phyloP scores from a whole-genome alignment of 1,140 invertebrate genomes.

The Scaptomyza hsui region DNA sequence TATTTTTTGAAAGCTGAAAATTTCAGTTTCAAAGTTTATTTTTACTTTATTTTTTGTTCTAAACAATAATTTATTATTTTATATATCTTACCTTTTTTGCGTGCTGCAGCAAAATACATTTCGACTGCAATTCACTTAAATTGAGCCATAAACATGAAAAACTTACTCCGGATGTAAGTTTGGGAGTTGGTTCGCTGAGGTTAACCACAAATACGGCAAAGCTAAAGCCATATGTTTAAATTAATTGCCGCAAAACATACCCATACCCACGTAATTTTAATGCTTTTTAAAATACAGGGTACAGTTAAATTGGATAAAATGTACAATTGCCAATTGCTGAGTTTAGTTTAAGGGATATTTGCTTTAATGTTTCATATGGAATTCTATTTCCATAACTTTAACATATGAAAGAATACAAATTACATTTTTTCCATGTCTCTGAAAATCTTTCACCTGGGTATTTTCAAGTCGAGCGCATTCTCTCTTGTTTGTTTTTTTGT shows the following conservation, averaged over 20 bases:
- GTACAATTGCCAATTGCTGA: too few relatives aligned
- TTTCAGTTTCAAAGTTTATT: too few relatives aligned
- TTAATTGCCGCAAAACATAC: conserved; percentile 76
- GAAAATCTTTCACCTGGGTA: background rate
- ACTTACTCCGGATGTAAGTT: background rate
- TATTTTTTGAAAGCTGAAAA: too few relatives aligned
- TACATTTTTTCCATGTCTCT: too few relatives aligned
- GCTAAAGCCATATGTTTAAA: conserved; percentile 74
- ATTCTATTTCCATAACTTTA: too few relatives aligned
- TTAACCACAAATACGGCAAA: conserved; percentile 78
- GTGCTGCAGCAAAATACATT: background rate
- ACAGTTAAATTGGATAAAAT: background rate
- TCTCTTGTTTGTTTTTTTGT: conserved; percentile 7
- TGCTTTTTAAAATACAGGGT: conserved; percentile 16
- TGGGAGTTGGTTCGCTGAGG: conserved; percentile 18
- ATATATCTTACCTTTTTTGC: background rate
- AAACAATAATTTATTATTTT: background rate
- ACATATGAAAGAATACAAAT: too few relatives aligned
- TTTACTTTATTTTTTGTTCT: background rate
- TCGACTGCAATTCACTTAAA: conserved; percentile 13
- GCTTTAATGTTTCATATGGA: too few relatives aligned
- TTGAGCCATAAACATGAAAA: conserved; percentile 40
- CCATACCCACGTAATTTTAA: conserved; percentile 58
- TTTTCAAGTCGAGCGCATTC: background rate
- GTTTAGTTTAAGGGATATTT: too few relatives aligned